Percentiles rank a stretch among this genome's conserved stretches.
Conservation (phyloP, 2,797 vertebrate species). For the Sylvia borin region DNA sequence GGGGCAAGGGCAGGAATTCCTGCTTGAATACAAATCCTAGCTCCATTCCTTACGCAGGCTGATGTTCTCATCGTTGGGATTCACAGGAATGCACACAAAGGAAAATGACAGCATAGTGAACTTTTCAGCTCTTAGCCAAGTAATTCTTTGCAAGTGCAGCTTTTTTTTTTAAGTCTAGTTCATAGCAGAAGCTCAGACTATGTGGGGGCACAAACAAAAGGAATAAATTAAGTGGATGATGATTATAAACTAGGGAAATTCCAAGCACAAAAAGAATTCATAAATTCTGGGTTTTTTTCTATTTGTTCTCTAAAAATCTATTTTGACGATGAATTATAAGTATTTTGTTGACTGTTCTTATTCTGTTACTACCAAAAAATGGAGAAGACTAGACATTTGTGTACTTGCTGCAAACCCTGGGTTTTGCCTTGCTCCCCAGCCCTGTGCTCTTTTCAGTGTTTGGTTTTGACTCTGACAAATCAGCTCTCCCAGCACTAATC, state of each 20-base stretch:
- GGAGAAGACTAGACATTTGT: background rate
- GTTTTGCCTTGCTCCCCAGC: background rate
- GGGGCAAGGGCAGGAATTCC: background rate
- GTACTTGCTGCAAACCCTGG: background rate
- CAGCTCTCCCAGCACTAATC: background rate
- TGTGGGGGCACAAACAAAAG: background rate
- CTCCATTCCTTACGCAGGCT: background rate
- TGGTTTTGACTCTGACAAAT: background rate
- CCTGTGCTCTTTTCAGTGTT: background rate
- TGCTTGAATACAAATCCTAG: background rate
- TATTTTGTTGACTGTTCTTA: background rate
- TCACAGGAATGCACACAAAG: background rate
- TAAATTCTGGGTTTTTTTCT: background rate
- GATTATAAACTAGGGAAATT: background rate
- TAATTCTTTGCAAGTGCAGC: background rate
- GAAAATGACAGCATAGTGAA: background rate
- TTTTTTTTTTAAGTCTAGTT: background rate
- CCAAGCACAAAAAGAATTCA: background rate
- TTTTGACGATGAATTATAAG: background rate
- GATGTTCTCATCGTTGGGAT: background rate
- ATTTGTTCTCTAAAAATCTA: background rate
- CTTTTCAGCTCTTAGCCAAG: background rate
- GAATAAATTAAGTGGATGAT: background rate
- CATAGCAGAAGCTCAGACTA: background rate
- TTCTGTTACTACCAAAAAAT: background rate